Conservation (phyloP, 2,888 invertebrate species). For the Priocnemis perturbator region DNA sequence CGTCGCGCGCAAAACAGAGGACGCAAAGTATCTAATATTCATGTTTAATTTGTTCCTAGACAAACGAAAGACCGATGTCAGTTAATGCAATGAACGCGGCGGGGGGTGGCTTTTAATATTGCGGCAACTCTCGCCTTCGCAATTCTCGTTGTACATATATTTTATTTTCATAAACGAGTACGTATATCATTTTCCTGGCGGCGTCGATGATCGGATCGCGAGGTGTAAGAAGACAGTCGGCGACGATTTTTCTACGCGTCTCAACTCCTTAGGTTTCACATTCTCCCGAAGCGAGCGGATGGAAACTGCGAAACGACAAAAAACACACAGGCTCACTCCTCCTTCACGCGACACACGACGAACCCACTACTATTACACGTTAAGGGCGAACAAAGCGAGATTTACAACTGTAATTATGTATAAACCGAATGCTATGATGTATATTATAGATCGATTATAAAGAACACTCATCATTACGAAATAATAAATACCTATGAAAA, state of each 20-base stretch:
- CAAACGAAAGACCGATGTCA: not conserved
- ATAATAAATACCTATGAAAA: conserved; percentile 67
- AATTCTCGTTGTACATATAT: conserved; percentile 55
- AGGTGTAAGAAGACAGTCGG: conserved; percentile 21
- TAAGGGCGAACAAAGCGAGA: conserved; percentile 61
- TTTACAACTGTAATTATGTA: conserved; percentile 75
- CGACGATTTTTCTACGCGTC: conserved; percentile 57
- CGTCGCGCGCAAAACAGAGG: no score
- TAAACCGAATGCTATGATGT: conserved; percentile 75
- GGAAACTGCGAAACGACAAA: conserved; percentile 11
- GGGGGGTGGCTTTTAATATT: conserved; percentile 6
- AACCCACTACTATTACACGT: conserved; percentile 65
- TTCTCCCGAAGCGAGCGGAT: conserved; percentile 9
- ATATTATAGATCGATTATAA: conserved; percentile 76
- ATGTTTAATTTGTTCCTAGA: no score
- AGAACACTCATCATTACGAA: conserved; percentile 74
- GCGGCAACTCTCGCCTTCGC: not conserved
- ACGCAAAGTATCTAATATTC: no score
- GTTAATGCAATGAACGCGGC: not conserved
- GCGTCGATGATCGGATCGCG: conserved; percentile 22
- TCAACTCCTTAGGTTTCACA: conserved; percentile 56
- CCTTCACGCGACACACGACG: conserved; percentile 59
- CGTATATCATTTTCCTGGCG: conserved; percentile 22
- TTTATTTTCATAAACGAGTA: conserved; percentile 40
- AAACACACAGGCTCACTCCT: conserved; percentile 22